A percentile compares a stretch with the other conserved stretches of the same genome.
Evolutionary conservation across 1,140 invertebrate genomes (phyloP).

Genomic region (Papilio polyxenes): DNA sequence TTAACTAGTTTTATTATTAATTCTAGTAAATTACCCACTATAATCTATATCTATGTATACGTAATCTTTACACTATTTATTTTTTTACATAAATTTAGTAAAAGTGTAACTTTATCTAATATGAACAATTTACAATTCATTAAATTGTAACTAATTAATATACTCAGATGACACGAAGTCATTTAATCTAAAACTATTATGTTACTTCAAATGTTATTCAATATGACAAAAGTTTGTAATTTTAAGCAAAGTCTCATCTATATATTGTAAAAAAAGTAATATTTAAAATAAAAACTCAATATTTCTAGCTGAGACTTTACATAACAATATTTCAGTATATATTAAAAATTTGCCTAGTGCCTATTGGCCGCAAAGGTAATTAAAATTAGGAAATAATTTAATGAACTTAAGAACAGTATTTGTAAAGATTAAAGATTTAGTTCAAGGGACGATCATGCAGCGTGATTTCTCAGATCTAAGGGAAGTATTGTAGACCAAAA

Average conservation of each 20-base stretch:
- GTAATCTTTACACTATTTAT: not conserved
- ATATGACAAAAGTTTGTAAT: not conserved
- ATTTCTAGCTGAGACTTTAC: slow-evolving; percentile 1
- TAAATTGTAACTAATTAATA: not conserved
- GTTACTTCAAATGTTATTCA: not conserved
- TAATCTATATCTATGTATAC: not conserved
- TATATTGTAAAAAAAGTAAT: not conserved
- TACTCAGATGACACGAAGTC: not conserved
- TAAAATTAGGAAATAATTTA: not conserved
- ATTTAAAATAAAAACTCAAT: not conserved
- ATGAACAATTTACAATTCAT: not conserved
- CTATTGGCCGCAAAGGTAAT: not conserved
- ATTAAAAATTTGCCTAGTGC: not conserved
- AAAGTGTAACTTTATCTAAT: not conserved
- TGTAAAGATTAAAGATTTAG: not conserved
- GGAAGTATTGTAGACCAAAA: not conserved
- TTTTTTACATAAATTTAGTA: not conserved
- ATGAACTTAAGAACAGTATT: not conserved
- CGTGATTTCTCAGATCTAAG: not conserved
- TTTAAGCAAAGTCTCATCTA: not conserved
- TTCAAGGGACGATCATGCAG: not conserved
- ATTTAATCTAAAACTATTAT: not conserved
- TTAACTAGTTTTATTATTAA: not conserved
- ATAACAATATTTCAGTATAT: not conserved
- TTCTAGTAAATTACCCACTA: slow-evolving; percentile 7